Evolutionary conservation across 1,140 invertebrate genomes (phyloP), one percentile per base, ranked within the genome.

Genomic region (Bombus impatiens): DNA sequence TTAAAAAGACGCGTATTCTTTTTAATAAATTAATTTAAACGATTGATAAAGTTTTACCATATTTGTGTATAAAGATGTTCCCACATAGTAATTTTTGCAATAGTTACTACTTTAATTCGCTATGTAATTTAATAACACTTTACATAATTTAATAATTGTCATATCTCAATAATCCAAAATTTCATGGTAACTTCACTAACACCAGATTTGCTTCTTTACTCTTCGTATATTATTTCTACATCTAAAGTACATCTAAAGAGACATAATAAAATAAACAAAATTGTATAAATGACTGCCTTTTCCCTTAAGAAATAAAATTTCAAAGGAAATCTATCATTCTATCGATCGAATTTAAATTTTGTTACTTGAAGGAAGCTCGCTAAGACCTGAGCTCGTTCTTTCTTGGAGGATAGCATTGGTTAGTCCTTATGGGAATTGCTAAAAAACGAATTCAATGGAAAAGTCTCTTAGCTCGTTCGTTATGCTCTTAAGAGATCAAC

Each of bases 391-490:
- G 28, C 40, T 72, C 47, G 67, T 71, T 82, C 53, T 62, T 59
- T 40, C 37, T 6, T 18, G 12, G 25, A n/a, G 70, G n/a, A 74
- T 32, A 32, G 37, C 59, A 78, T 81, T 32, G 80, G 71, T 81
- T 32, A 77, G 71, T 81, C 80, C 77, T 90, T 90, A 90, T 77
- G 78, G 88, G 80, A 86, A 70, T 82, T 72, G 78, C 84, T 89
- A 84, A 89, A 80, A 83, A 82, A 47, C 59, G 88, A 68, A 90
- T 89, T 90, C 85, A 90, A 90, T 89, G 72, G 85, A 67, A 86
- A 89, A 88, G 84, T 89, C 85, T 42, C 68, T 75, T 72, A 78
- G 72, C 78, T 78, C 70, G 84, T 89, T 89, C 83, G 88, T 89
- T 89, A 89, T 57, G 67, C 62, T 77, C 81, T 82, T 86, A 82